Evolutionary conservation across 2,797 vertebrate species (phyloP), one percentile per base, ranked within the genome.

Genomic region (Momotus momota): DNA sequence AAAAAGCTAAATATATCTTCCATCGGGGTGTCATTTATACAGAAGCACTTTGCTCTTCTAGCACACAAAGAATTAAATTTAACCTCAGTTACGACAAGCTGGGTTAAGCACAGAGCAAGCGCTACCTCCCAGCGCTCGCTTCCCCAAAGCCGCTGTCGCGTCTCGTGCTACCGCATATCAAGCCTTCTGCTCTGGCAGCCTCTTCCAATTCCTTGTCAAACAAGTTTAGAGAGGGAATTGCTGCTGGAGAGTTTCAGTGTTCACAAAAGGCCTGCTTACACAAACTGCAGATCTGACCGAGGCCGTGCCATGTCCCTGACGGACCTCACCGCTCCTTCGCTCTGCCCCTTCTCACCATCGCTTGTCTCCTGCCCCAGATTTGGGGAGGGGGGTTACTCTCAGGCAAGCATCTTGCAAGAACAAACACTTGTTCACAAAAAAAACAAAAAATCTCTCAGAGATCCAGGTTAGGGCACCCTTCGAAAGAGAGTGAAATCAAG

Each of bases 161-260:
- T 26, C 67, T 73, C 14, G 0, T 4, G 0, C 35, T 71, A 26
- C 41, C 8, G 1, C 4, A 0, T 25, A 90, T 5, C 61, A 38
- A 82, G 51, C 52, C 62, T 23, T 66, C 20, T 67, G 33, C 62
- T 38, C 62, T 15, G 66, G 61, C 85, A 94, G 85, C 66, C 75
- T 91, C 73, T 81, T 87, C 84, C 80, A 60, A 4, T 11, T 72
- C 89, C 75, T 81, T 66, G 75, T 45, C 87, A 91, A 81, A 93
- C 91, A 81, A 96, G 85, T 94, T 94, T 27, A 72, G 66, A 90
- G 72, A 54, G 38, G 43, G 75, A 69, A 91, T 19, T 51, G 70
- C 74, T 92, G 77, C 85, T 7, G 49, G 58, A 86, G 85, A 86
- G 85, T 75, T 89, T 84, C 82, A 51, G 85, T 1, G 4, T 5